phyloP scores from a whole-genome alignment of 2,113 vertebrate species.

The Pardalotus punctatus region DNA sequence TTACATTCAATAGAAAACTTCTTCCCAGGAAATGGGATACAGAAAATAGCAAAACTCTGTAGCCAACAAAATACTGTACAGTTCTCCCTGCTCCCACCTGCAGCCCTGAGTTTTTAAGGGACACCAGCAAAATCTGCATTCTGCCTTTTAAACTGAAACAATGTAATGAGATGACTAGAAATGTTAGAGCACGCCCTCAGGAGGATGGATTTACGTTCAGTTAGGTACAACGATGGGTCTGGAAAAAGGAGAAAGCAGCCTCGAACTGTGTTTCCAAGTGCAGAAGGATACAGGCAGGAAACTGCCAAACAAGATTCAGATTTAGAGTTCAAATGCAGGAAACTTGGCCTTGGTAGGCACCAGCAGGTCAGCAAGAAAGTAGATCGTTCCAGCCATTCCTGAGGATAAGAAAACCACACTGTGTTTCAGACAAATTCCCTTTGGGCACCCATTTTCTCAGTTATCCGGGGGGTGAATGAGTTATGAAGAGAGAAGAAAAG shows the following conservation, averaged over 20 bases:
- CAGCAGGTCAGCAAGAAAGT: constrained; percentile 91
- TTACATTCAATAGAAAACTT: neutral
- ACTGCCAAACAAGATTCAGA: neutral
- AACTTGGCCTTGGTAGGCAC: constrained; percentile 88
- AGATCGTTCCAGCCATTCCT: constrained; percentile 98
- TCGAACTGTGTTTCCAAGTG: neutral
- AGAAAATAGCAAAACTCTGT: constrained; percentile 19
- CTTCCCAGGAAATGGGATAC: neutral
- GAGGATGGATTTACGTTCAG: neutral
- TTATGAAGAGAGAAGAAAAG: neutral
- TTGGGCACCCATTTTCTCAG: neutral
- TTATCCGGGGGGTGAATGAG: neutral
- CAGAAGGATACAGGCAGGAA: neutral
- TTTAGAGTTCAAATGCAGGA: constrained; percentile 90
- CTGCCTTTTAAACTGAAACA: neutral
- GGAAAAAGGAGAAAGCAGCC: neutral
- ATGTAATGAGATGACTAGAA: neutral
- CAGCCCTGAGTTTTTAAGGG: neutral
- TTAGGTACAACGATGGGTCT: neutral
- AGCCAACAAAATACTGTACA: constrained; percentile 34
- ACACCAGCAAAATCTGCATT: neutral
- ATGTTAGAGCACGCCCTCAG: neutral
- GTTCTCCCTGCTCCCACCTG: neutral
- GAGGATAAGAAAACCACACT: neutral
- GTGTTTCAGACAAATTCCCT: neutral